phyloP scores from a whole-genome alignment of 2,797 vertebrate genomes.

The Nasua narica region DNA sequence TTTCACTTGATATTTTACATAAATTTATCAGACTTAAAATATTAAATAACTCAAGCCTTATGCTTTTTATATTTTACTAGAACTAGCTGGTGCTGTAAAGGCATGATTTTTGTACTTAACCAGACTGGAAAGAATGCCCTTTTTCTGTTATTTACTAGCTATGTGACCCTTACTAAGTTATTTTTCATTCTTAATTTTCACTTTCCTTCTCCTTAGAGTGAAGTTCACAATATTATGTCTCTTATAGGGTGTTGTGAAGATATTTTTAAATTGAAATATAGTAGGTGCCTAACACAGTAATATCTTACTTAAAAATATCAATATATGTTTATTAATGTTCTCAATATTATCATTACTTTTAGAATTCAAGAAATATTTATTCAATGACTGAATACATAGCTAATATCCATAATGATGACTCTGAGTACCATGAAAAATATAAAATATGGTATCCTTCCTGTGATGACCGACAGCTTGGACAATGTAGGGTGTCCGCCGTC shows the following conservation, averaged over 20 bases:
- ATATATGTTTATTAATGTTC: neutral
- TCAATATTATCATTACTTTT: neutral
- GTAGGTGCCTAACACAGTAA: neutral
- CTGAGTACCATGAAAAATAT: neutral
- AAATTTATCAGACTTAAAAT: neutral
- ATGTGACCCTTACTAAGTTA: neutral
- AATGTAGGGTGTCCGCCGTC: conserved; percentile 42
- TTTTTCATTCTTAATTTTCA: neutral
- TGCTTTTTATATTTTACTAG: neutral
- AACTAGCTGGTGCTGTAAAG: neutral
- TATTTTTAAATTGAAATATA: neutral
- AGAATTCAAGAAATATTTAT: neutral
- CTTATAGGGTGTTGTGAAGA: neutral
- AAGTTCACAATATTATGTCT: neutral
- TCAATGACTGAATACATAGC: neutral
- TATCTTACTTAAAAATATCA: neutral
- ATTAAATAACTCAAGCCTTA: neutral
- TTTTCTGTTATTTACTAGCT: neutral
- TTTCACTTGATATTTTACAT: neutral
- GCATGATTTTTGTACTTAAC: neutral
- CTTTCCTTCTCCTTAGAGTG: neutral
- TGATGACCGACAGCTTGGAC: conserved; percentile 48
- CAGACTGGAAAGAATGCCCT: neutral
- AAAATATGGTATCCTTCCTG: neutral
- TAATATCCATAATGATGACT: neutral